These are phyloP conservation scores for Anseranas semipalmata DNA, from an alignment of 2,113 vertebrate genomes.

Conservation along the genomic window DNA sequence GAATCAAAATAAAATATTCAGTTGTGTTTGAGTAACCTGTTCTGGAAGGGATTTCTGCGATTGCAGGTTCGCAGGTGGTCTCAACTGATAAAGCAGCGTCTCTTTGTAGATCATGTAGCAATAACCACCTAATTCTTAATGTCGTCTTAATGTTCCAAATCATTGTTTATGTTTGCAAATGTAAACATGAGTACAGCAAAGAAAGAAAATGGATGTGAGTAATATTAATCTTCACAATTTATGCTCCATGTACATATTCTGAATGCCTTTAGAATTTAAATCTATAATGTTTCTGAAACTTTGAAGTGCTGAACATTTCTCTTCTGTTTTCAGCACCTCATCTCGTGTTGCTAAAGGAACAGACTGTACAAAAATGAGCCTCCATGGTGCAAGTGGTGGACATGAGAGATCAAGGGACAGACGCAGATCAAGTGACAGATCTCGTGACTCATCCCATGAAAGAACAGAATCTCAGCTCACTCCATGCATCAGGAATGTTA, in stretches of 20 bases:
- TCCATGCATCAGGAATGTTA: conserved; percentile 97
- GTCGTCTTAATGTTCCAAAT: neutral
- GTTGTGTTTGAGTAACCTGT: neutral
- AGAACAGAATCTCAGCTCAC: conserved; percentile 94
- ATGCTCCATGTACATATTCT: neutral
- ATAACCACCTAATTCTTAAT: neutral
- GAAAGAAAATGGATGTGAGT: neutral
- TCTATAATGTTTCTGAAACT: neutral
- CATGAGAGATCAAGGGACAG: conserved; percentile 94
- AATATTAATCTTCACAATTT: neutral
- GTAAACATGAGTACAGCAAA: neutral
- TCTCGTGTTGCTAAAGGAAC: conserved; percentile 82
- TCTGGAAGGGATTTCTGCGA: neutral
- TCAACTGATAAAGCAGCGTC: neutral
- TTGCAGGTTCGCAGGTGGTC: neutral
- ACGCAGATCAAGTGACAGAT: conserved; percentile 94
- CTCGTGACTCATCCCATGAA: conserved; percentile 96
- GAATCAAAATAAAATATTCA: neutral
- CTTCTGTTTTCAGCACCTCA: conserved; percentile 77
- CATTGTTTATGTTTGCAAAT: neutral
- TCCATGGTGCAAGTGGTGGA: conserved; percentile 91
- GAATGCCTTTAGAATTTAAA: neutral
- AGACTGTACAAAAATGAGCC: conserved; percentile 90
- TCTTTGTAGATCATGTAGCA: neutral
- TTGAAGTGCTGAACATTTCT: neutral